Conservation (phyloP, 2,113 vertebrate species). For the Todiramphus saurophagus region DNA sequence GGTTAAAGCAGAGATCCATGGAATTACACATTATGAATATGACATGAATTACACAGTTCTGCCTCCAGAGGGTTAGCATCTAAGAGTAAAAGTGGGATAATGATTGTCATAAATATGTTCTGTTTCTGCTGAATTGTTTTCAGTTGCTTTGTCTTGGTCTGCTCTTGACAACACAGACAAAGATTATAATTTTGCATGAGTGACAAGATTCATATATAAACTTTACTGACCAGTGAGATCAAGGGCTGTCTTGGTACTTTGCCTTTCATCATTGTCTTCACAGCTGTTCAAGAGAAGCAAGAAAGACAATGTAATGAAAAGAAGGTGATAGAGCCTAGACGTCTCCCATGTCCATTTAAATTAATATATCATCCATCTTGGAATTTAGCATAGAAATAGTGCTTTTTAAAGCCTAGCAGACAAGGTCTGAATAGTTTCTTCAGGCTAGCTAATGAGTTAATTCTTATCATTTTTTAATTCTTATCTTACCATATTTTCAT, state of each 20-base stretch:
- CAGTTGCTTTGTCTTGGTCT: neutral
- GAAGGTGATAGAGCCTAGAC: neutral
- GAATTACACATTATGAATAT: neutral
- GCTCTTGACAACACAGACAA: neutral
- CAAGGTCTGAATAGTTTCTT: neutral
- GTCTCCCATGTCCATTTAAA: neutral
- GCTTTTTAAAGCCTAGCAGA: neutral
- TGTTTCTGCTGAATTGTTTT: neutral
- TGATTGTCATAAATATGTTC: neutral
- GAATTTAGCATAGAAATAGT: neutral
- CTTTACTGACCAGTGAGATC: neutral
- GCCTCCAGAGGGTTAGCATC: neutral
- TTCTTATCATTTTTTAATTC: neutral
- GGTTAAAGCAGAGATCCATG: neutral
- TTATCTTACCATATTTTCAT: neutral
- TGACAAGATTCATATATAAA: neutral
- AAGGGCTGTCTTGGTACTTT: neutral
- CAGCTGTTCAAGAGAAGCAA: neutral
- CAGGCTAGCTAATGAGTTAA: neutral
- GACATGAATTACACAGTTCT: neutral
- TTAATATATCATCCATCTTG: neutral
- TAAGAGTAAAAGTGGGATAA: neutral
- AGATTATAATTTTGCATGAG: rapidly evolving
- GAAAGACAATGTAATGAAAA: neutral
- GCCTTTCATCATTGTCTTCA: neutral